Evolutionary conservation across 2,113 vertebrate species (phyloP).

Genomic region (Lophura nycthemera): DNA sequence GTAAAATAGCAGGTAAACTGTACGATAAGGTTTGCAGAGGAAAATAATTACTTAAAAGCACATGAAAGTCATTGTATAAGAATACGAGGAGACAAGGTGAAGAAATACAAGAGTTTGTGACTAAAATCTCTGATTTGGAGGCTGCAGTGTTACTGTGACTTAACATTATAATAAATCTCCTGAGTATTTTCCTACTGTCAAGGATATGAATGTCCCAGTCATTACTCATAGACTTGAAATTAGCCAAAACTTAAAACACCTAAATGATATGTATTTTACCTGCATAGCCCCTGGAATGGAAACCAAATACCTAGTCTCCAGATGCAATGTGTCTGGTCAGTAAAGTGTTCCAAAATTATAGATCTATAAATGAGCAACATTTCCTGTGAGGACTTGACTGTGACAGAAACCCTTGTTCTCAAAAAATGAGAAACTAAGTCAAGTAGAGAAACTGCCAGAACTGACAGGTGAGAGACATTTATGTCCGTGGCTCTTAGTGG

Average conservation of each 20-base stretch:
- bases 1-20: background rate
- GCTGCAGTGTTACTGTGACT: background rate
- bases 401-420: background rate
- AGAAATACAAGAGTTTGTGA: slow-evolving; percentile 1
- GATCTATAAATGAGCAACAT: slow-evolving; percentile 11
- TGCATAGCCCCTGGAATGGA: slow-evolving; percentile 3
- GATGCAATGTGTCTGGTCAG: slow-evolving; percentile 43
- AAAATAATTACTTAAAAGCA: slow-evolving; percentile 5
- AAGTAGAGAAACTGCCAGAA: background rate
- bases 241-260: slow-evolving; percentile 33
- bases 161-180: slow-evolving; percentile 11
- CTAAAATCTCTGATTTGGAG: background rate
- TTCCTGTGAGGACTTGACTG: background rate
- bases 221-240: slow-evolving; percentile 49
- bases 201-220: background rate
- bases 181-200: background rate
- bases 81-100: background rate
- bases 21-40: background rate
- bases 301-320: slow-evolving; percentile 51
- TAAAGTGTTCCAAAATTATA: slow-evolving; percentile 2
- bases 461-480: background rate
- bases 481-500: background rate
- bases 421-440: background rate
- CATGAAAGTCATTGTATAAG: background rate
- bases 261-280: slow-evolving; percentile 22